phyloP scores from a whole-genome alignment of 2,797 vertebrate species.

The Phyllotis vaccarum region DNA sequence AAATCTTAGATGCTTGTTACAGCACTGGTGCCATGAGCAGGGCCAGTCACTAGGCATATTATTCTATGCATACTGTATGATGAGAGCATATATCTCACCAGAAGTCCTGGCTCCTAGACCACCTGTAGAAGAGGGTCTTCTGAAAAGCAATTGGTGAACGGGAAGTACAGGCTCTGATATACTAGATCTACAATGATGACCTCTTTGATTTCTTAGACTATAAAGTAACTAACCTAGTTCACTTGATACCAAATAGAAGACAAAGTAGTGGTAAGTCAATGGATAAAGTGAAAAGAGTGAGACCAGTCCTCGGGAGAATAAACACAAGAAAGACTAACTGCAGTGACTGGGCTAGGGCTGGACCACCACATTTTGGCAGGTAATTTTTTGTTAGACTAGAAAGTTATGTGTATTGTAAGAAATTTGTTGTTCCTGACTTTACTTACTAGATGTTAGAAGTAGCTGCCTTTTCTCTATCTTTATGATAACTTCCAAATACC shows the following conservation, averaged over 20 bases:
- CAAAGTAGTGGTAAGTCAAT: neutral
- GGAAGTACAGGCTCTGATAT: neutral
- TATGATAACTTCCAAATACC: neutral
- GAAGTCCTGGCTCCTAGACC: neutral
- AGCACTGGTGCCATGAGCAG: neutral
- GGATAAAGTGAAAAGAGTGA: neutral
- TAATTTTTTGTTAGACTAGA: neutral
- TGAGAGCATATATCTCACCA: rapidly evolving
- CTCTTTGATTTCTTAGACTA: neutral
- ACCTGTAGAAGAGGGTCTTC: neutral
- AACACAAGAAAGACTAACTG: neutral
- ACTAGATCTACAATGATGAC: neutral
- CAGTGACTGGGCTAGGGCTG: neutral
- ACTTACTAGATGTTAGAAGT: neutral
- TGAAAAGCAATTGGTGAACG: neutral
- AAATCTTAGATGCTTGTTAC: neutral
- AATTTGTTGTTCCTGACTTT: neutral
- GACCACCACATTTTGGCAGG: neutral
- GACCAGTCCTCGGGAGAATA: neutral
- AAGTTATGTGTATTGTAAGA: neutral
- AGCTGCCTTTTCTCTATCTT: neutral
- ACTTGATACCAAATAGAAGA: neutral
- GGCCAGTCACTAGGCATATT: too few relatives aligned
- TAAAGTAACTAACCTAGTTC: neutral
- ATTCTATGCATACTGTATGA: neutral